Evolutionary conservation across 2,797 vertebrate genomes (phyloP).

Genomic region (Ambastaia sidthimunki): DNA sequence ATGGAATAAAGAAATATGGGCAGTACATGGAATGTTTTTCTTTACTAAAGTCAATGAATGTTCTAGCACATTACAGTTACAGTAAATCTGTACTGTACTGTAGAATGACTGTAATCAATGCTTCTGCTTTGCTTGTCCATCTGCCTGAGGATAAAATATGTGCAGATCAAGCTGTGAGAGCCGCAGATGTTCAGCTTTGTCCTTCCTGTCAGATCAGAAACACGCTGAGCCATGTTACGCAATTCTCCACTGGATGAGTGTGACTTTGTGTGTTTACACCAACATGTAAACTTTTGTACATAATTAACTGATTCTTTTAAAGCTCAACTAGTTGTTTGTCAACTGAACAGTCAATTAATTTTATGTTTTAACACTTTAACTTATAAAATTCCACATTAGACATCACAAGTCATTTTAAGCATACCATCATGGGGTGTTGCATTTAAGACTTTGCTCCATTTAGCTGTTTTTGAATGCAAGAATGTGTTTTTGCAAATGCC

Average conservation of each 20-base stretch:
- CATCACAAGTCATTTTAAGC: too few relatives aligned
- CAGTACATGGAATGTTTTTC: background rate
- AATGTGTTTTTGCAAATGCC: background rate
- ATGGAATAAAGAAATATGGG: background rate
- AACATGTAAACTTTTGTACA: background rate
- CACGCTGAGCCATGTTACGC: conserved; percentile 6
- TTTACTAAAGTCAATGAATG: background rate
- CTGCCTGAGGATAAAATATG: conserved; percentile 36
- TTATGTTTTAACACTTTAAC: too few relatives aligned
- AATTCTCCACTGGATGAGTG: background rate
- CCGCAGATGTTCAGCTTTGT: conserved; percentile 18
- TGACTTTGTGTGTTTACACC: background rate
- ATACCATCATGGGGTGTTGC: too few relatives aligned
- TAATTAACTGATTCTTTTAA: too few relatives aligned
- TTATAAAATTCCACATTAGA: too few relatives aligned
- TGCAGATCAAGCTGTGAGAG: conserved; percentile 9
- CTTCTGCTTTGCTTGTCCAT: conserved; percentile 20
- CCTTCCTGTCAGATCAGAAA: conserved; percentile 7
- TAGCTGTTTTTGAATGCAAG: too few relatives aligned
- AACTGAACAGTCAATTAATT: too few relatives aligned
- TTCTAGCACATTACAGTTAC: background rate
- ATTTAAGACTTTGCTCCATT: too few relatives aligned
- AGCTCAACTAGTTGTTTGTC: too few relatives aligned
- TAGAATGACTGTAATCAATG: conserved; percentile 23
- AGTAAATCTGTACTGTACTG: conserved; percentile 1